Evolutionary conservation across 2,888 invertebrate species (phyloP).

Genomic region (Agrochola macilenta): DNA sequence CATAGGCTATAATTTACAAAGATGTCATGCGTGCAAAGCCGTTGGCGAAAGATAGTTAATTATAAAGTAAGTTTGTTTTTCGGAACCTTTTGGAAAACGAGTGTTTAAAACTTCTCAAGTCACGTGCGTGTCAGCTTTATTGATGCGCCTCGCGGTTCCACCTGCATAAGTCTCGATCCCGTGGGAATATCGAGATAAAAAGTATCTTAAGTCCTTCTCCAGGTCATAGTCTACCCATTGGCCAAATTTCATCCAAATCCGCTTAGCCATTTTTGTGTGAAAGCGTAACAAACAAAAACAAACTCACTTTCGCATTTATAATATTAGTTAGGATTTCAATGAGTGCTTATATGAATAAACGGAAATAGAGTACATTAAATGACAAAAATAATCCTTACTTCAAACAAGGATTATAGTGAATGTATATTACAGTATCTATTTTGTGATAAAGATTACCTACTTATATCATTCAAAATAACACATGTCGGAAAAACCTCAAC

Average conservation of each 20-base stretch:
- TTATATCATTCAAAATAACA: background rate
- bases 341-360: background rate
- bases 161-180: too few species aligned
- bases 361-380: background rate
- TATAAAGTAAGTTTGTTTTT: background rate
- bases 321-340: too few species aligned
- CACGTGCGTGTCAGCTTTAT: background rate
- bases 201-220: too few species aligned
- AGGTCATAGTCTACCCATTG: too few species aligned
- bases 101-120: background rate
- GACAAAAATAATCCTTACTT: slow-evolving; percentile 30
- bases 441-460: slow-evolving; percentile 3
- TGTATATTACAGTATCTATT: slow-evolving; percentile 19
- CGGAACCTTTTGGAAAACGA: background rate
- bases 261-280: too few species aligned
- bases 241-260: too few species aligned
- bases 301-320: too few species aligned
- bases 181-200: too few species aligned
- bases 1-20: too few species aligned
- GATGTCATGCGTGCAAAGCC: too few species aligned
- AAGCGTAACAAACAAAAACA: too few species aligned
- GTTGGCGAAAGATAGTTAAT: background rate
- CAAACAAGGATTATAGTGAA: slow-evolving; percentile 16
- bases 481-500: background rate
- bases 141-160: too few species aligned